Conservation (phyloP, 1,140 invertebrate species). For the Dryas iulia region DNA sequence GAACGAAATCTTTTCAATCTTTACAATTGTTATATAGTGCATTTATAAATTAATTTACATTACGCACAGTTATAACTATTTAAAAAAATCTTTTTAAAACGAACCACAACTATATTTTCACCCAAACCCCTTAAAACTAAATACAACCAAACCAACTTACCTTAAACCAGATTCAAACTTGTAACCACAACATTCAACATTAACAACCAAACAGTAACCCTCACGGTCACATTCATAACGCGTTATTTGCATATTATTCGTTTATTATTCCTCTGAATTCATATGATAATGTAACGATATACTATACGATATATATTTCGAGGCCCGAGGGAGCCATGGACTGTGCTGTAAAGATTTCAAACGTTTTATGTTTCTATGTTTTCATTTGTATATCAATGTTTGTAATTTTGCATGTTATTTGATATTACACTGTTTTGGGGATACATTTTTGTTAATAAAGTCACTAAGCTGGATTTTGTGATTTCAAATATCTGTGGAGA, state of each 20-base stretch:
- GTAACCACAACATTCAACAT: neutral
- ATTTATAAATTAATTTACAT: no score
- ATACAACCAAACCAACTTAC: neutral
- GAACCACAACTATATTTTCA: no score
- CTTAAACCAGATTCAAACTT: neutral
- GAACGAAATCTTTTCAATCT: no score
- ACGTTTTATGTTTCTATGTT: neutral
- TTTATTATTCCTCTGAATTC: constrained; percentile 11
- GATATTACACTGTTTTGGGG: neutral
- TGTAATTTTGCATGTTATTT: constrained; percentile 1
- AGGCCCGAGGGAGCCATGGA: neutral
- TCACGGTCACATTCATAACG: neutral
- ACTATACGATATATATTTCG: constrained; percentile 1
- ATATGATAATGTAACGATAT: constrained; percentile 9
- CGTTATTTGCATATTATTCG: constrained; percentile 6
- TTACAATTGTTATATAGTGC: no score
- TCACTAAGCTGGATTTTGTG: no score
- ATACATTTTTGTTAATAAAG: no score
- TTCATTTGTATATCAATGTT: constrained; percentile 2
- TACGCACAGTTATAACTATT: no score
- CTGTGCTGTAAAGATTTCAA: constrained; percentile 3
- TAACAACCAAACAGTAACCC: neutral
- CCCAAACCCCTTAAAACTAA: neutral
- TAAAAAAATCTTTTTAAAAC: no score
- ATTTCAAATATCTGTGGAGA: no score